phyloP scores from a whole-genome alignment of 2,113 vertebrate species.

The Macquaria australasica region DNA sequence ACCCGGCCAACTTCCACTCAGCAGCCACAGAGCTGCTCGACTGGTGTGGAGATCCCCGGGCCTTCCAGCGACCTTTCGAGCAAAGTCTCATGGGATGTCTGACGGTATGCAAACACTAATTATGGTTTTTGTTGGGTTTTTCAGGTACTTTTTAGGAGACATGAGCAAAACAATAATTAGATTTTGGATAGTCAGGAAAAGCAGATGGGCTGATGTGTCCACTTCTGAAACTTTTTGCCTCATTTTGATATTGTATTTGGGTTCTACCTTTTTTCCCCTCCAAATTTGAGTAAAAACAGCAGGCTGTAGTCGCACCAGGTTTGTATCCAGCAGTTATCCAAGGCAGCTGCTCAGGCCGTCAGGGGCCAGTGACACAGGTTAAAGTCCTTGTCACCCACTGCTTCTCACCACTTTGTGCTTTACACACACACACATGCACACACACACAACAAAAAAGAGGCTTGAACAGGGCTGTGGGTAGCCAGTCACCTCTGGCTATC shows the following conservation, averaged over 20 bases:
- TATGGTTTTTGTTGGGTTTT: constrained; percentile 65
- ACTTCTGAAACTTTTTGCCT: constrained; percentile 13
- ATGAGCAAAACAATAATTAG: constrained; percentile 74
- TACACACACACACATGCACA: constrained; percentile 33
- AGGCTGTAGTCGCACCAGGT: neutral
- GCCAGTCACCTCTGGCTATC: constrained; percentile 64
- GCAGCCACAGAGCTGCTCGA: constrained; percentile 98
- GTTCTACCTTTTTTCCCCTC: neutral
- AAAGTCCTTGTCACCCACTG: constrained; percentile 69
- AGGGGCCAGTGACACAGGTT: constrained; percentile 68
- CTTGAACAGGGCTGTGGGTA: constrained; percentile 60
- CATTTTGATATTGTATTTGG: neutral
- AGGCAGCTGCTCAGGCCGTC: constrained; percentile 60
- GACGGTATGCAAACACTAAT: constrained; percentile 89
- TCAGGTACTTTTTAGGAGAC: constrained; percentile 72
- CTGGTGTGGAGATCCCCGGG: constrained; percentile 98
- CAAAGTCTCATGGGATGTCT: constrained; percentile 99
- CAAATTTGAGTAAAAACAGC: neutral
- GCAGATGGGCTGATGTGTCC: constrained; percentile 27
- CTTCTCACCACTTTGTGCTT: constrained; percentile 33
- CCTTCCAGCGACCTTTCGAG: constrained; percentile 98
- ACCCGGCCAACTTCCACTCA: constrained; percentile 99
- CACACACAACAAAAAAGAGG: constrained; percentile 26
- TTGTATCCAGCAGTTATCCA: constrained; percentile 27
- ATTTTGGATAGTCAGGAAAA: constrained; percentile 25